Evolutionary conservation across 2,113 vertebrate species (phyloP).

Genomic region (Mesitornis unicolor): DNA sequence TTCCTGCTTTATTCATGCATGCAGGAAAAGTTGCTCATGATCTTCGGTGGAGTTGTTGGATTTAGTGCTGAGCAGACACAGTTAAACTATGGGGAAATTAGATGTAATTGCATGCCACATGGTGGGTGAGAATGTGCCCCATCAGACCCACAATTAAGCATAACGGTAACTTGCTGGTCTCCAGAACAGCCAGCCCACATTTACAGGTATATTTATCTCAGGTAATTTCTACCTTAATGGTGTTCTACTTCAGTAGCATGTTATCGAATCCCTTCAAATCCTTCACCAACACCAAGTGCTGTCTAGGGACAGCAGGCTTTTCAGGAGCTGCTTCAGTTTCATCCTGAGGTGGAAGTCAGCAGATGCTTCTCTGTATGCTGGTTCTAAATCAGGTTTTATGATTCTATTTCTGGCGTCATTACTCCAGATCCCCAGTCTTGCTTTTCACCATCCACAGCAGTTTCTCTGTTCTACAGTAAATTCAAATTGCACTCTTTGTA

Average conservation of each 20-base stretch:
- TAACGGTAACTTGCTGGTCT: not conserved
- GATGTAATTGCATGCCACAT: not conserved
- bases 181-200: not conserved
- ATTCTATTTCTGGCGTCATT: constrained; percentile 16
- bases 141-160: not conserved
- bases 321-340: not conserved
- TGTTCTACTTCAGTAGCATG: not conserved
- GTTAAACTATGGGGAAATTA: not conserved
- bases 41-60: not conserved
- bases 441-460: constrained; percentile 15
- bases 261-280: not conserved
- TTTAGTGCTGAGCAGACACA: not conserved
- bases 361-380: constrained; percentile 11
- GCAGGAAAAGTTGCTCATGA: not conserved
- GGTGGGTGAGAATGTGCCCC: not conserved
- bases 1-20: not conserved
- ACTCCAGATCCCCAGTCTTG: not conserved
- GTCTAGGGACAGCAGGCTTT: not conserved
- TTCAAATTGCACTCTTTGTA: not conserved
- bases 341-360: not conserved
- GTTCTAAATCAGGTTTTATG: constrained; percentile 36
- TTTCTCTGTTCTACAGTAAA: constrained; percentile 13
- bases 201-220: not conserved
- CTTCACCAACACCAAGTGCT: not conserved
- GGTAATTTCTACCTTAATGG: not conserved